phyloP scores from a whole-genome alignment of 2,113 vertebrate species.

The Noctilio leporinus region DNA sequence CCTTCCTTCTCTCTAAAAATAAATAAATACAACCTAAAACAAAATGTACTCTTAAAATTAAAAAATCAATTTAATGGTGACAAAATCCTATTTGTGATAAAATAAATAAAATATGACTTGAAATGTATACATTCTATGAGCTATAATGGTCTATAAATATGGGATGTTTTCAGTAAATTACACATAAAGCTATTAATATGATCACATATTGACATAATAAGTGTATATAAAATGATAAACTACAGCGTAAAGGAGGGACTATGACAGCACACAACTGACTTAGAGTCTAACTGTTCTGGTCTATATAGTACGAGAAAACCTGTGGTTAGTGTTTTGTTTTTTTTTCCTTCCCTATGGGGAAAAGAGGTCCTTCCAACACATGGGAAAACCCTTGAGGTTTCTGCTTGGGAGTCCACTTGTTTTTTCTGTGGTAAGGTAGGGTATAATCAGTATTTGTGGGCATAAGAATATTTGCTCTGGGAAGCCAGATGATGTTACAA shows the following conservation, averaged over 20 bases:
- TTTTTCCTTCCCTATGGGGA: too few species aligned
- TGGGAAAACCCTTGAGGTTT: not conserved
- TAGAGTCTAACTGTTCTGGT: not conserved
- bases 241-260: not conserved
- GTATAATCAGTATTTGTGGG: conserved; percentile 39
- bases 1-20: too few species aligned
- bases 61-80: not conserved
- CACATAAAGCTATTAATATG: not conserved
- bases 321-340: not conserved
- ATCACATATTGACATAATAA: not conserved
- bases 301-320: not conserved
- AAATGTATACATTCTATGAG: not conserved
- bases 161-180: conserved; percentile 15
- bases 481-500: conserved; percentile 33
- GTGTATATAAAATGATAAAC: not conserved
- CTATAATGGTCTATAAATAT: not conserved
- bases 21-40: too few species aligned
- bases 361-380: not conserved
- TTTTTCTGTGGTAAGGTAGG: not conserved
- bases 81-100: not conserved
- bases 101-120: not conserved
- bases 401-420: not conserved
- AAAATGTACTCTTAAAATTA: too few species aligned
- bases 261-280: not conserved
- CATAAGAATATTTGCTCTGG: not conserved